Evolutionary conservation across 2,888 invertebrate species (phyloP), one percentile per base, ranked within the genome.

Genomic region (Athalia cordata): DNA sequence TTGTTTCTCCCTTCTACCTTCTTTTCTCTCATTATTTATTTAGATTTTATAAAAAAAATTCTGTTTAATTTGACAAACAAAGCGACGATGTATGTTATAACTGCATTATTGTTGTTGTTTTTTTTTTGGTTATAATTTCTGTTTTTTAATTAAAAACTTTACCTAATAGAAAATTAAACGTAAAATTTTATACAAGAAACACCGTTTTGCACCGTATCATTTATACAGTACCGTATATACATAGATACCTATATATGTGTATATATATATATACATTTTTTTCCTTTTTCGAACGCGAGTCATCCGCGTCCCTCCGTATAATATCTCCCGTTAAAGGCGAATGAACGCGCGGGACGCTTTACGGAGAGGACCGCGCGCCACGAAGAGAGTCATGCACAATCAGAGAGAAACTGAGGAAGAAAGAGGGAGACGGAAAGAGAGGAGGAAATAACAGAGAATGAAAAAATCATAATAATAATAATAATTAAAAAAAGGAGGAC

Each of bases 241-340:
- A 29, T 6, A 9, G 29, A 29, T 29, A 29, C 29, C n/a, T 68
- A 4, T 11, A n/a, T 13, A n/a, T 7, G 11, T 45, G 1, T 57
- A 3, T 57, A n/a, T 59, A 29, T 0, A 29, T 29, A 29, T 29
- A 1, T 57, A 43, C 6, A n/a, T 57, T 55, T 55, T 29, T 43
- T 43, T 55, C 7, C 29, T 47, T 47, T 47, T 59, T 59, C 72
- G 59, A 72, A 72, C 55, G 72, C 57, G 72, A 59, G 57, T 72
- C 59, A 59, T 72, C 59, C 57, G 47, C 59, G 72, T 7, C 67
- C 50, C 43, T 9, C 72, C 59, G 43, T n/a, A n/a, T 64, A 45
- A 7, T 8, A 75, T 75, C 75, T 64, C 62, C 62, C 75, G 75
- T 75, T 64, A 75, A 75, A 64, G 75, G 75, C 62, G 75, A 75